Evolutionary conservation across 2,113 vertebrate species (phyloP).

Genomic region (Pelobates fuscus): DNA sequence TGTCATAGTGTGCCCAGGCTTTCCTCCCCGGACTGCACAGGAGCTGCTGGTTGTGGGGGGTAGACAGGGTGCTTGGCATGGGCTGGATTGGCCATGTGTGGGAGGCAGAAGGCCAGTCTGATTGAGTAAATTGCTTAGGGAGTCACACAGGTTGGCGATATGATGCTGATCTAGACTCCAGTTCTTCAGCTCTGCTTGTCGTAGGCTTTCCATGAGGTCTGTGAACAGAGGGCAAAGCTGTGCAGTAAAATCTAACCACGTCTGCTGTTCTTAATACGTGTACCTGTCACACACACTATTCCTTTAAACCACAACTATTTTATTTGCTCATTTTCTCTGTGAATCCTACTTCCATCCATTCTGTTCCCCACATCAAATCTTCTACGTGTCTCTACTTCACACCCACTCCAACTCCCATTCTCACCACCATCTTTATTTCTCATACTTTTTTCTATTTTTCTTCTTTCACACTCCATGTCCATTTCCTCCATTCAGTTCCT

Average conservation of each 20-base stretch:
- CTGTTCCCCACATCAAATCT: no score
- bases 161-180: conserved; percentile 81
- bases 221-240: background rate
- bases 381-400: background rate
- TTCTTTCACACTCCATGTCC: no score
- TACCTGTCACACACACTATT: no score
- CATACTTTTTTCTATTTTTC: no score
- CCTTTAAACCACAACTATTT: no score
- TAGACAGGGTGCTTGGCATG: conserved; percentile 65
- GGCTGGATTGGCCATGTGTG: conserved; percentile 44
- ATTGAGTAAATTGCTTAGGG: conserved; percentile 78
- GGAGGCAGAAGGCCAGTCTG: conserved; percentile 78
- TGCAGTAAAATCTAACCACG: no score
- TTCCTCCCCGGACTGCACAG: conserved; percentile 75
- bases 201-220: conserved; percentile 80
- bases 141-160: conserved; percentile 79
- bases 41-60: conserved; percentile 63
- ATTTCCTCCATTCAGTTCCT: no score
- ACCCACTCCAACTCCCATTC: background rate
- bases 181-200: conserved; percentile 80
- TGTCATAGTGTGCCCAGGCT: conserved; percentile 75
- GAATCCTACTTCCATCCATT: no score
- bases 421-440: background rate
- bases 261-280: no score
- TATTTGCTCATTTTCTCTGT: no score